Conservation (phyloP, 1,140 invertebrate species). For the Carposina sasakii region DNA sequence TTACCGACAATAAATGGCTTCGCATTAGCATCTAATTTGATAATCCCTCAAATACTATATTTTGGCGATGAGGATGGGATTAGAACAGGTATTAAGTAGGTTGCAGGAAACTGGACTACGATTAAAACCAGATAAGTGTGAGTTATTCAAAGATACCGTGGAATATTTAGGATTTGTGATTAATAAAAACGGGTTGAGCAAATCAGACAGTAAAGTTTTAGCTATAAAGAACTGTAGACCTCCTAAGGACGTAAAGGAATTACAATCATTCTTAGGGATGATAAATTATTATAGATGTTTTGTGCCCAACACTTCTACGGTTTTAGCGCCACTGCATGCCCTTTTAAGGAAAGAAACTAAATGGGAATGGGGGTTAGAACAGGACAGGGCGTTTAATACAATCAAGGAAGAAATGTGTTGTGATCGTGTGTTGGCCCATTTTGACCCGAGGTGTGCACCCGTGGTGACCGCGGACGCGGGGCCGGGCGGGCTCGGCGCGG, state of each 20-base stretch:
- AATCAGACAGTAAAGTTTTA: conserved; percentile 45
- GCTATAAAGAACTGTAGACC: conserved; percentile 32
- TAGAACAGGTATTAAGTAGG: conserved; percentile 28
- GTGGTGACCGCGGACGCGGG: conserved; percentile 18
- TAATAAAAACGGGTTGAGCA: conserved; percentile 29
- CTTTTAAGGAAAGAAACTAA: not conserved
- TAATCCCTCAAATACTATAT: too few species aligned
- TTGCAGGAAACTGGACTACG: conserved; percentile 27
- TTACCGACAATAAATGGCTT: too few species aligned
- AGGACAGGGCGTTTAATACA: not conserved
- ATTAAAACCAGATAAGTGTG: conserved; percentile 39
- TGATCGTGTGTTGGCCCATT: conserved; percentile 18
- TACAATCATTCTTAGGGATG: conserved; percentile 58
- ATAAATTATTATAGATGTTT: conserved; percentile 62
- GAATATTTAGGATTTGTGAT: conserved; percentile 43
- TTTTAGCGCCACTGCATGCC: conserved; percentile 26
- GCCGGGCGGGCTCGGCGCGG: conserved; percentile 1
- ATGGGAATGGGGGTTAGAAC: not conserved
- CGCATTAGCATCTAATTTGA: too few species aligned
- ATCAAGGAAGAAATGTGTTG: conserved; percentile 4
- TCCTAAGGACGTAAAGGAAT: conserved; percentile 39
- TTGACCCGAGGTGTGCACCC: conserved; percentile 19
- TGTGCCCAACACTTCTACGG: conserved; percentile 37
- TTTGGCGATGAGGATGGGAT: too few species aligned
- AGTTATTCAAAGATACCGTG: conserved; percentile 32